Percentiles rank a stretch among this genome's conserved stretches.
Evolutionary conservation across 2,797 vertebrate genomes (phyloP).

Genomic region (Callimico goeldii): DNA sequence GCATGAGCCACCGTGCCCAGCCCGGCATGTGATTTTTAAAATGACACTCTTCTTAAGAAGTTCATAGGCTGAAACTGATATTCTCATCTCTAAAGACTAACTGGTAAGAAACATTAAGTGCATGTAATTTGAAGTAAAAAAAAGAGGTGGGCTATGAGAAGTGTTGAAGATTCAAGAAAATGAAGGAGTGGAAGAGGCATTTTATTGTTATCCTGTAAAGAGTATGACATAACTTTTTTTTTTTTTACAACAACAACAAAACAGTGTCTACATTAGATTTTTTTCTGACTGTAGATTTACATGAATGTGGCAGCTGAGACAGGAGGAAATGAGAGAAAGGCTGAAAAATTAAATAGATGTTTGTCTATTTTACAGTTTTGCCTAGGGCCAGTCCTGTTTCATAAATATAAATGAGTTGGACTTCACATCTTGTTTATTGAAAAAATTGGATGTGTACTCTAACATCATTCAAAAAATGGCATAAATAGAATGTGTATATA

Average conservation of each 20-base stretch:
- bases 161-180: not conserved
- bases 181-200: not conserved
- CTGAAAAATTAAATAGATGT: not conserved
- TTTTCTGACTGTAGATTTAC: not conserved
- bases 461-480: not conserved
- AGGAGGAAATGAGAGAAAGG: not conserved
- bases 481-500: not conserved
- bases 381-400: not conserved
- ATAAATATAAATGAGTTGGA: not conserved
- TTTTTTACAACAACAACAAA: not conserved
- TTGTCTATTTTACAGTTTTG: not conserved
- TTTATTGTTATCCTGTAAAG: not conserved
- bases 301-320: not conserved
- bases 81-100: not conserved
- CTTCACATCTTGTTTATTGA: not conserved
- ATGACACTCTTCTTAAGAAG: not conserved
- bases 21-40: not conserved
- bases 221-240: not conserved
- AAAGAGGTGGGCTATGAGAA: not conserved
- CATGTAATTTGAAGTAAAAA: not conserved
- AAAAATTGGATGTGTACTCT: not conserved
- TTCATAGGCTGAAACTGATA: not conserved
- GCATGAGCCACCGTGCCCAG: rapidly evolving
- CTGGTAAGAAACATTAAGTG: not conserved
- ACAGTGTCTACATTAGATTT: not conserved